phyloP scores from a whole-genome alignment of 2,888 invertebrate species.

The Hirtodrosophila cameraria region DNA sequence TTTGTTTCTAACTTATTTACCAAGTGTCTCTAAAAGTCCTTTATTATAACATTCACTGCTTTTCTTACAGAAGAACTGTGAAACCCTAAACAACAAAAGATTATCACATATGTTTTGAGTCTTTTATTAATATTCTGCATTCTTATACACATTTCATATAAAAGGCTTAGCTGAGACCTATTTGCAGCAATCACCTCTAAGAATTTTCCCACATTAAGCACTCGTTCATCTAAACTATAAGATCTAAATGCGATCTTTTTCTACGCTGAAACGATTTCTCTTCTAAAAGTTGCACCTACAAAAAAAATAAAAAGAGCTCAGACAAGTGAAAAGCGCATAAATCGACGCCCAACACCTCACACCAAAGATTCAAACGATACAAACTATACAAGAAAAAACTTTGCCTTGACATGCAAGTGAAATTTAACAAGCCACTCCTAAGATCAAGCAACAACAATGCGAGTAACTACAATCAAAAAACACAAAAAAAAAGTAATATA shows the following conservation, averaged over 20 bases:
- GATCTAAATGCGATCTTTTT: constrained; percentile 33
- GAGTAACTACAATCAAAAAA: constrained; percentile 8
- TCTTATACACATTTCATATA: not conserved
- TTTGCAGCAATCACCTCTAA: not conserved
- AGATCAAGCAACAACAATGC: constrained; percentile 56
- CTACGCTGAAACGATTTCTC: constrained; percentile 44
- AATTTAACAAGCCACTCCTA: constrained; percentile 79
- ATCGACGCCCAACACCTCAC: constrained; percentile 75
- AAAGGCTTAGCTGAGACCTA: not conserved
- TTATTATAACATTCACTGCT: too few species aligned
- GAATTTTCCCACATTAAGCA: constrained; percentile 37
- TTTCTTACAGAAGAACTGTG: too few species aligned
- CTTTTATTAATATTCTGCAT: too few species aligned
- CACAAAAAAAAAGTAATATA: constrained; percentile 8
- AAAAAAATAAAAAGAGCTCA: constrained; percentile 58
- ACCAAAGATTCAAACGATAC: constrained; percentile 13
- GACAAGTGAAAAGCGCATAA: constrained; percentile 77
- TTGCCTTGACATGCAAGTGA: constrained; percentile 75
- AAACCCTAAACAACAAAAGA: too few species aligned
- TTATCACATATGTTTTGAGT: too few species aligned
- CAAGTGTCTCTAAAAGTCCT: too few species aligned
- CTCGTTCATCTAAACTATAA: not conserved
- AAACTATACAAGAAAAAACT: constrained; percentile 9
- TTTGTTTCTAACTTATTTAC: too few species aligned
- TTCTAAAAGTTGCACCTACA: constrained; percentile 42